A percentile compares a stretch with the other conserved stretches of the same genome.
These are phyloP conservation scores for Manis pentadactyla DNA, from an alignment of 2,797 vertebrate species.

Conservation along the genomic window DNA sequence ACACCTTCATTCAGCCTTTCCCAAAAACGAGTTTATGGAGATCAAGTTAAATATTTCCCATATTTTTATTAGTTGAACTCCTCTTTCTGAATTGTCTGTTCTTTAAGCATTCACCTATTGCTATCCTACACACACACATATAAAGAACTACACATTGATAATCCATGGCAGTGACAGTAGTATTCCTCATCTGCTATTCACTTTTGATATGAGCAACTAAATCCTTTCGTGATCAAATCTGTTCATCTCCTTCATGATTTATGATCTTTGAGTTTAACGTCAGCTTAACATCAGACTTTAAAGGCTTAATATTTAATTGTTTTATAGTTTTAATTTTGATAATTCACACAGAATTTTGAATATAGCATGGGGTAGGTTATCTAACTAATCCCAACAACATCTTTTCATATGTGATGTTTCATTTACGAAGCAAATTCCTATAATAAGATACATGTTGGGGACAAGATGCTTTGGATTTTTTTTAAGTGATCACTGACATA, in stretches of 20 bases:
- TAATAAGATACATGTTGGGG: not conserved
- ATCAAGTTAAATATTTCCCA: not conserved
- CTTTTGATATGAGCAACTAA: not conserved
- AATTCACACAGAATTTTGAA: not conserved
- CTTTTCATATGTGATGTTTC: not conserved
- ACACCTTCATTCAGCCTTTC: not conserved
- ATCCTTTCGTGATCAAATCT: slow-evolving; percentile 2
- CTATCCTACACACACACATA: not conserved
- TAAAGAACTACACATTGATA: not conserved
- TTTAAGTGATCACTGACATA: not conserved
- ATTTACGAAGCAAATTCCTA: slow-evolving; percentile 11
- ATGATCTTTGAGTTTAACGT: not conserved
- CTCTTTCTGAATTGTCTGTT: not conserved
- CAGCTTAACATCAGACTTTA: not conserved
- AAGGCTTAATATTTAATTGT: slow-evolving; percentile 5
- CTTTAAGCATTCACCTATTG: not conserved
- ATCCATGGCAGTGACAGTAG: not conserved
- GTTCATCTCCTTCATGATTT: not conserved
- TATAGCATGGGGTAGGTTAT: not conserved
- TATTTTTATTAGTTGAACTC: not conserved
- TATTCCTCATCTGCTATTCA: not conserved
- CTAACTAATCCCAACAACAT: not conserved
- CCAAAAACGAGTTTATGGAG: not conserved
- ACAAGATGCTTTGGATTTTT: not conserved
- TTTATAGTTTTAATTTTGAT: not conserved